Conservation (phyloP, 2,888 invertebrate genomes). For the Aethes cnicana region DNA sequence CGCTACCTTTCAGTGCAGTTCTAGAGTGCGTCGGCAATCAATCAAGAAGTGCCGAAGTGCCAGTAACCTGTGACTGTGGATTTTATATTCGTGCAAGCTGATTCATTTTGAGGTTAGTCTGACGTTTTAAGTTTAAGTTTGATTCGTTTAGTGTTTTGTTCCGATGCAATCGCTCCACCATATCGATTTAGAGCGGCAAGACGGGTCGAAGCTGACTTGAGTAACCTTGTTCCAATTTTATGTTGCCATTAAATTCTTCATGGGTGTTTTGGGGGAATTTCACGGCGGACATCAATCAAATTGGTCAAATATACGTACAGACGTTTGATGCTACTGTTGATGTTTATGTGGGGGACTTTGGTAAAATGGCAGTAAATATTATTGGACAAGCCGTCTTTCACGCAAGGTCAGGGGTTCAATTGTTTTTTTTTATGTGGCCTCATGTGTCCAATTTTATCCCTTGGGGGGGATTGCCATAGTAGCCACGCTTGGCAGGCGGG, state of each 20-base stretch:
- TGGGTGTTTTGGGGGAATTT: conserved; percentile 41
- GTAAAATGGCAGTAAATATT: too few relatives aligned
- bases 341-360: too few relatives aligned
- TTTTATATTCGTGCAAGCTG: conserved; percentile 62
- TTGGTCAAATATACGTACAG: conserved; percentile 5
- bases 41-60: conserved; percentile 48
- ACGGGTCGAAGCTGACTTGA: conserved; percentile 52
- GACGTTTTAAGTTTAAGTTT: conserved; percentile 25
- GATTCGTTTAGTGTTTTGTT: conserved; percentile 38
- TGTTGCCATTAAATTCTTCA: conserved; percentile 35
- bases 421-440: too few relatives aligned
- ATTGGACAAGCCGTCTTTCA: too few relatives aligned
- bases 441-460: too few relatives aligned
- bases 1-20: conserved; percentile 43
- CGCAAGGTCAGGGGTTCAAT: too few relatives aligned
- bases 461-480: too few relatives aligned
- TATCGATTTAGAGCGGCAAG: conserved; percentile 73
- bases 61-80: conserved; percentile 29
- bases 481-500: too few relatives aligned
- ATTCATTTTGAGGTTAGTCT: conserved; percentile 62
- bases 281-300: conserved; percentile 19
- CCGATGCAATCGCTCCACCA: conserved; percentile 48
- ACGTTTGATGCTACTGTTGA: too few relatives aligned
- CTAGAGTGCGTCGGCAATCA: conserved; percentile 48
- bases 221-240: conserved; percentile 66